phyloP scores from a whole-genome alignment of 2,113 vertebrate genomes.

The Arenaria interpres region DNA sequence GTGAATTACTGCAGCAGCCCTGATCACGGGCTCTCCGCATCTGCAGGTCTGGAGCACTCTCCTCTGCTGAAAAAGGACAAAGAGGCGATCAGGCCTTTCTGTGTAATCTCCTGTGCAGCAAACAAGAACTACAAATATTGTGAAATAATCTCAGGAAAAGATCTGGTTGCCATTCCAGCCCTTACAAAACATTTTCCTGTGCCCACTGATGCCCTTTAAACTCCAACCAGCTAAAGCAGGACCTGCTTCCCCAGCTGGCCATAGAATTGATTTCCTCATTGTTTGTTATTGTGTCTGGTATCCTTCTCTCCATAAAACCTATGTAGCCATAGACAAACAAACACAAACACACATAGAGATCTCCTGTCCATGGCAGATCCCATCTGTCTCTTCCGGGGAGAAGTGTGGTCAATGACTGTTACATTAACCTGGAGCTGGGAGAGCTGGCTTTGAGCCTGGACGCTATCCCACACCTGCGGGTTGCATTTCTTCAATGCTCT shows the following conservation, averaged over 20 bases:
- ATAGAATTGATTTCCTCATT: background rate
- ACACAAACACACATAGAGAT: background rate
- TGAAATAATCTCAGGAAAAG: slow-evolving; percentile 49
- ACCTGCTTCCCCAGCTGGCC: background rate
- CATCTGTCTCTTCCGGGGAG: background rate
- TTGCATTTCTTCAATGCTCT: background rate
- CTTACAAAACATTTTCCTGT: slow-evolving; percentile 8
- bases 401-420: background rate
- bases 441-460: background rate
- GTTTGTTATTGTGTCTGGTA: slow-evolving; percentile 37
- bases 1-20: background rate
- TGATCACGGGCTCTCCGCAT: background rate
- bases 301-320: background rate
- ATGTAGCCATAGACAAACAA: background rate
- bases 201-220: slow-evolving; percentile 41
- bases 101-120: background rate
- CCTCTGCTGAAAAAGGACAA: background rate
- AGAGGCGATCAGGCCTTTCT: background rate
- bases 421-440: background rate
- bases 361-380: background rate
- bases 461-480: background rate
- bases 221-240: background rate
- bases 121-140: slow-evolving; percentile 31
- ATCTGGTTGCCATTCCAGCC: background rate
- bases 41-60: background rate